Evolutionary conservation across 2,888 invertebrate species (phyloP).

Genomic region (Malthinus seriepunctatus): DNA sequence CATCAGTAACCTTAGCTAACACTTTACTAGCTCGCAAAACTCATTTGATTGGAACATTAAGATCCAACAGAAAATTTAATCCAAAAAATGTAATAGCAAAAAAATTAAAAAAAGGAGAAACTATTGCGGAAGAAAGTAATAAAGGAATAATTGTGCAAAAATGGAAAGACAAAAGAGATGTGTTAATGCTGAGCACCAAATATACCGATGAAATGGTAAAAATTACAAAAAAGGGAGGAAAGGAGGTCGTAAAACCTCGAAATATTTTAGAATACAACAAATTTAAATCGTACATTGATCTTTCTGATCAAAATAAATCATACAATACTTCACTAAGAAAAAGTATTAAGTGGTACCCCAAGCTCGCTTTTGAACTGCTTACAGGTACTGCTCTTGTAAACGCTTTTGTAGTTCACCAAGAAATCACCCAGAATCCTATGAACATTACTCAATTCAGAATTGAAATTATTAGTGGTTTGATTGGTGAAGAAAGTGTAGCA

Average conservation of each 20-base stretch:
- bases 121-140: conserved; percentile 33
- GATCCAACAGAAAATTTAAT: neutral
- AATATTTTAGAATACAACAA: conserved; percentile 32
- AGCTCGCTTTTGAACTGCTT: conserved; percentile 19
- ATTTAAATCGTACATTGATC: conserved; percentile 31
- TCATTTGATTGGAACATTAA: conserved; percentile 14
- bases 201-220: neutral
- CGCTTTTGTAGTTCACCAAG: conserved; percentile 25
- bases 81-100: neutral
- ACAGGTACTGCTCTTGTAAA: conserved; percentile 16
- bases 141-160: conserved; percentile 33
- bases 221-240: conserved; percentile 7
- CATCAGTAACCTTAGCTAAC: conserved; percentile 23
- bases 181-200: neutral
- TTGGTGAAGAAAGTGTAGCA: neutral
- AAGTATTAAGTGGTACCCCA: conserved; percentile 23
- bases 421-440: conserved; percentile 30
- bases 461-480: neutral
- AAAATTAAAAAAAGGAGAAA: conserved; percentile 36
- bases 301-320: conserved; percentile 24
- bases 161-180: conserved; percentile 36
- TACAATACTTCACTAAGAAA: conserved; percentile 35
- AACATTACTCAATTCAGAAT: conserved; percentile 11
- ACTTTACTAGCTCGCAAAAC: conserved; percentile 9
- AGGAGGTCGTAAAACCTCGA: conserved; percentile 16